Evolutionary conservation across 2,113 vertebrate species (phyloP).

Genomic region (Channa maculata): DNA sequence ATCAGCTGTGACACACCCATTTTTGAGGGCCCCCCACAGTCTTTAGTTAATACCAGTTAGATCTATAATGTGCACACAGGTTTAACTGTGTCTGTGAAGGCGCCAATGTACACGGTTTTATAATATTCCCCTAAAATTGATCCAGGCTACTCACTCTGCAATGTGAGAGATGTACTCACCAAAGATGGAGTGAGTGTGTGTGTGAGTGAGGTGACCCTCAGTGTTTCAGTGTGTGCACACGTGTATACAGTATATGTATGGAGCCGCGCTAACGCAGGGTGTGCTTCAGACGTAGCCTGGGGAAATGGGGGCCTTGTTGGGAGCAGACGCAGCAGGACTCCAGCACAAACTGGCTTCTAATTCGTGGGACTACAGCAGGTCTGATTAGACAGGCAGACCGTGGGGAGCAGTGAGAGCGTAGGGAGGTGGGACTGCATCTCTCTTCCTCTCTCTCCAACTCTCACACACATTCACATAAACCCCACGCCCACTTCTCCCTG

Average conservation of each 20-base stretch:
- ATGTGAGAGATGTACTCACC: too few species aligned
- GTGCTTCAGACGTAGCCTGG: constrained; percentile 77
- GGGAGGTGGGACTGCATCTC: constrained; percentile 21
- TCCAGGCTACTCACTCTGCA: too few species aligned
- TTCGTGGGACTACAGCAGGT: constrained; percentile 70
- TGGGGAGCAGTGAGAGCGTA: constrained; percentile 53
- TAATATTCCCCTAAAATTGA: too few species aligned
- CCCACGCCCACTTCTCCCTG: constrained; percentile 49
- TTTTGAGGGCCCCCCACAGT: too few species aligned
- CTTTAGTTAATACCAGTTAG: too few species aligned
- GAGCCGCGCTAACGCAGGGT: constrained; percentile 30
- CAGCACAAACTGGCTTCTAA: constrained; percentile 76
- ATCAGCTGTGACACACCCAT: too few species aligned
- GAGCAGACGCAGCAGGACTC: constrained; percentile 76
- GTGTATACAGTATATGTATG: constrained; percentile 1
- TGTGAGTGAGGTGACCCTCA: too few species aligned
- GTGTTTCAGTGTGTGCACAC: background rate
- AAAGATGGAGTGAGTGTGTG: background rate
- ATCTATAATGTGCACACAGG: too few species aligned
- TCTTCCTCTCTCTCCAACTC: constrained; percentile 8
- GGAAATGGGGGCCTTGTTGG: constrained; percentile 71
- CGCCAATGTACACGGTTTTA: too few species aligned
- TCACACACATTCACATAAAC: constrained; percentile 28
- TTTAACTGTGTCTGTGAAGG: too few species aligned
- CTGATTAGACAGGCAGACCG: constrained; percentile 83